Evolutionary conservation across 2,797 vertebrate genomes (phyloP), one percentile per base, ranked within the genome.

Genomic region (Notamacropus eugenii): DNA sequence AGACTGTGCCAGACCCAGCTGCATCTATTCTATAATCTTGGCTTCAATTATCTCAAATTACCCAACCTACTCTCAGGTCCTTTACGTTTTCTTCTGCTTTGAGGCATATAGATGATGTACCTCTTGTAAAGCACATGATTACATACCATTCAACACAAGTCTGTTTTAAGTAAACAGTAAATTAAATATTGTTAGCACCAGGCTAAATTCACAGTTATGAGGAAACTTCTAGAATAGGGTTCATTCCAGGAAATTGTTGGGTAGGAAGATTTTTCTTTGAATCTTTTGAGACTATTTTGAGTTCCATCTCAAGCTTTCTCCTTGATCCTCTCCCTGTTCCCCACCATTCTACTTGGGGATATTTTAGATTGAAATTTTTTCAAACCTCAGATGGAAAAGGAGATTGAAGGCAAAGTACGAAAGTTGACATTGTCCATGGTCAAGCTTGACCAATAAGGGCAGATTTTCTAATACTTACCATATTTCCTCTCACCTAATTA

Each of bases 121-220:
- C 97, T 98, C 98, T 98, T 97, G 91, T 94, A 98, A 98, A 98
- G 95, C 97, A 97, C 97, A 54, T 98, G 98, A 98, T 98, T 98
- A 97, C 95, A 98, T 98, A 97, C 97, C 98, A 97, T 98, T 98
- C 98, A 98, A 93, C 95, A 96, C 95, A 98, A 97, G 96, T 97
- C 98, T 98, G 97, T 98, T 98, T 97, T 98, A 98, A 98, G 98
- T 98, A 98, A 98, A 98, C 96, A 98, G 97, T 97, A 96, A 98
- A 98, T 98, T 97, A 98, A 98, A 98, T 98, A 98, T 98, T 98
- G 98, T 87, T 98, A 97, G 92, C 94, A 95, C 95, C 94, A 97
- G 94, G 97, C 97, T 97, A 98, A 97, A 96, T 95, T 1, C 24
- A 95, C 46, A 97, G 46, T 95, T 96, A 67, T 0, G 52, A 96